Base-by-base conservation (phyloP, 2,797 vertebrate species). In the Gephyroberyx darwinii region DNA sequence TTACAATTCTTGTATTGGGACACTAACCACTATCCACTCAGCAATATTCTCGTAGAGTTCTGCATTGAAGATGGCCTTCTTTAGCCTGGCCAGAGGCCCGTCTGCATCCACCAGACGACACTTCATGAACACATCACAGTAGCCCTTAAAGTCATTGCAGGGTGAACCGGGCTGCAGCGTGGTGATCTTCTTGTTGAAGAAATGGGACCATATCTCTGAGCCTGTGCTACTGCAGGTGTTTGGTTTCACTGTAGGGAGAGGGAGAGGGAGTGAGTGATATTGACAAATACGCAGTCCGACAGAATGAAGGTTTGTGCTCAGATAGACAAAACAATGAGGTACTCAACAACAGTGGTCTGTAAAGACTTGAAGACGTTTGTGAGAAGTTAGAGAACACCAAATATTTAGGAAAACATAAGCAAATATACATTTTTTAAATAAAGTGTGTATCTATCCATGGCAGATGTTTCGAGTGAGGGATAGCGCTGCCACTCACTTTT, bases 21-120 rank as follows among this genome's bases (percentile, higher is more conserved):
- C 4, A 95, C 96, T 94, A 91, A 97, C 98, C 93, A 97, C 96
- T 82, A 99, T 98, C 98, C 98, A 99, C 78, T 98, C 96, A 1
- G 97, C 97, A 65, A 99, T 98, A 80, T 95, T 98, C 89, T 98
- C 95, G 84, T 99, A 99, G 2, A 98, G 92, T 61, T 98, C 94
- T 0, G 96, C 93, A 83, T 98, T 96, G 88, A 99, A 98, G 90
- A 99, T 98, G 30, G 97, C 96, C 91, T 99, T 99, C 93, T 98
- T 98, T 54, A 99, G 91, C 69, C 97, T 93, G 31, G 97, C 96
- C 60, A 99, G 91, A 17, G 98, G 98, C 5, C 98, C 98, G n/a
- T 99, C 98, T 0, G 97, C 97, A 69, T 99, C 98, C 81, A 99
- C 98, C 54, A 98, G 92, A 7, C 97, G 94, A 66, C 98, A 99